These are phyloP conservation scores for Luperina testacea DNA, from an alignment of 2,888 invertebrate genomes.

Conservation along the genomic window DNA sequence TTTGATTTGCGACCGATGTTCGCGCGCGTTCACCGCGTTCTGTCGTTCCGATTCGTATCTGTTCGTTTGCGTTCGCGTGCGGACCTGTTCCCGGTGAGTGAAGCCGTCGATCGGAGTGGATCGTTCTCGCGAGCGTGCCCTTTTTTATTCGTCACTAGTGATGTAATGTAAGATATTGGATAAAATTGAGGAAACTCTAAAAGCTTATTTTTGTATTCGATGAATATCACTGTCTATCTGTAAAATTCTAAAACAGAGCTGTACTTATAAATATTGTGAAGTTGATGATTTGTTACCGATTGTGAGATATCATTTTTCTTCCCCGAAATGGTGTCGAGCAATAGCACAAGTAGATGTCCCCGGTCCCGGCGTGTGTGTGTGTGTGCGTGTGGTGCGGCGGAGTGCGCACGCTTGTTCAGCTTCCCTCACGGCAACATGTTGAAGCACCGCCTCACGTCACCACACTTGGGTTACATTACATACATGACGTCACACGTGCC, in stretches of 20 bases:
- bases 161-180: conserved; percentile 87
- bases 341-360: conserved; percentile 73
- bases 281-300: conserved; percentile 74
- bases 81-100: conserved; percentile 78
- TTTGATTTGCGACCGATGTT: conserved; percentile 88
- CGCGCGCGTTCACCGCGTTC: conserved; percentile 82
- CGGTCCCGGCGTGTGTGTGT: conserved; percentile 79
- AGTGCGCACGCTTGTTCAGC: conserved; percentile 77
- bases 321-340: conserved; percentile 87
- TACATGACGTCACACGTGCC: conserved; percentile 78
- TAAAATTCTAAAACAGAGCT: conserved; percentile 85
- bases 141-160: conserved; percentile 86
- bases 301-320: conserved; percentile 87
- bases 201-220: conserved; percentile 90
- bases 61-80: conserved; percentile 78
- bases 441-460: conserved; percentile 63
- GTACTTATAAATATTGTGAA: conserved; percentile 76
- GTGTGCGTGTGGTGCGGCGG: conserved; percentile 50
- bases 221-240: conserved; percentile 86
- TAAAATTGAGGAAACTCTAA: conserved; percentile 88
- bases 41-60: conserved; percentile 78
- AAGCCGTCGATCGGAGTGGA: conserved; percentile 81
- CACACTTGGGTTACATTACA: conserved; percentile 70
- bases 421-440: conserved; percentile 63
- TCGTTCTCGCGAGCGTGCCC: conserved; percentile 84